Evolutionary conservation across 2,113 vertebrate species (phyloP), one percentile per base, ranked within the genome.

Genomic region (Cyprinodon tularosa): DNA sequence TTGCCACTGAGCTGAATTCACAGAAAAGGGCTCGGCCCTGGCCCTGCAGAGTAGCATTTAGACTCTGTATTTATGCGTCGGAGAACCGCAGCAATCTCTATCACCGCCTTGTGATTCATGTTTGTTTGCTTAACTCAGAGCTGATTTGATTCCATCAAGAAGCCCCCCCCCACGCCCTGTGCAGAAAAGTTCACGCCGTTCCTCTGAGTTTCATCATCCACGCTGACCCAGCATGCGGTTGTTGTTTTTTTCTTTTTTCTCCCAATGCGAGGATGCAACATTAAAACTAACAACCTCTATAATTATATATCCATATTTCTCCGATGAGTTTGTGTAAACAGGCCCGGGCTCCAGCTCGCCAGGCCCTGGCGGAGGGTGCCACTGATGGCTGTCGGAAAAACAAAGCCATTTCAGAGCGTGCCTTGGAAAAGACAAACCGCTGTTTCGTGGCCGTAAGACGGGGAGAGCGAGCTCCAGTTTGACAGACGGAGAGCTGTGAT

Each of bases 261-360:
- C 89, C 86, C 89, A 88, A 74, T 60, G 88, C 80, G 44, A 91
- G 84, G 86, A 92, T 87, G 86, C 76, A 73, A 91, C 91, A 90
- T 90, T 91, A 89, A 93, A 92, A 85, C 91, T 88, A 92, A 93
- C 88, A 88, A 69, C 89, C 86, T 86, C 90, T 88, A 87, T 91
- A 93, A 93, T 93, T 93, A 93, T 75, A 88, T 82, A 83, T 88
- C 90, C 90, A 92, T 91, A 93, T 91, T 92, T 92, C 91, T 90
- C 75, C 80, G 59, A 91, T 92, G 92, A 91, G 90, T 91, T 91
- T 93, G 88, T 89, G 91, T 90, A 93, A 93, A 93, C 90, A 93
- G 66, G 87, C 71, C 80, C 68, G 38, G 86, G 88, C 86, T 91
- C 89, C 86, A 87, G 84, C 77, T 90, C 63, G 38, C 90, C 90